phyloP scores from a whole-genome alignment of 1,140 invertebrate species.

The Ceratina japonica region DNA sequence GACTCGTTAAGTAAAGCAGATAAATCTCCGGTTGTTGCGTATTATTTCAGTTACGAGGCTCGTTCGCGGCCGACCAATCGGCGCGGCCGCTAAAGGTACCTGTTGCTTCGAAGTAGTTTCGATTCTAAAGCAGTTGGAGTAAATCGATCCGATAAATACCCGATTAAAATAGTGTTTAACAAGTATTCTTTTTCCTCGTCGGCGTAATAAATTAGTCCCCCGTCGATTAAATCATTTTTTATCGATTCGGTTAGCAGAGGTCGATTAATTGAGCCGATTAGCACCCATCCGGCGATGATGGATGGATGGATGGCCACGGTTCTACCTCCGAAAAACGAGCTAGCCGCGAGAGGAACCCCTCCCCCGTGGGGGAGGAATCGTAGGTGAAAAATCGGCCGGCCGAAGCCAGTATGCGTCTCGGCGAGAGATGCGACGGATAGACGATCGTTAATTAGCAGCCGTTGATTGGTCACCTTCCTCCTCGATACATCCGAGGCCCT shows the following conservation, averaged over 20 bases:
- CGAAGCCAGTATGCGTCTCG: constrained; percentile 1
- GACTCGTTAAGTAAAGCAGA: constrained; percentile 10
- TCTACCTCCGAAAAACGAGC: not conserved
- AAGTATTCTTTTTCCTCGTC: too few relatives aligned
- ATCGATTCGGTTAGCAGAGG: not conserved
- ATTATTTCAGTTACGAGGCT: not conserved
- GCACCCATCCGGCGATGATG: not conserved
- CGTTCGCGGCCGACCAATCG: not conserved
- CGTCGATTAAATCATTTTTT: not conserved
- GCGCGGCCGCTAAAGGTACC: not conserved
- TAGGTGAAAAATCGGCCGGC: constrained; percentile 2
- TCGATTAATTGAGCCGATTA: not conserved
- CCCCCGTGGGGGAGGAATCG: not conserved
- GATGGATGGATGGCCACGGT: not conserved
- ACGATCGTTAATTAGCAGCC: constrained; percentile 63
- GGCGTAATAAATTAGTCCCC: too few relatives aligned
- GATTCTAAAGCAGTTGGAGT: too few relatives aligned
- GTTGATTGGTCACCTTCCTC: constrained; percentile 70
- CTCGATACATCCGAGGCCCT: constrained; percentile 28
- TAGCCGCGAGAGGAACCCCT: too few relatives aligned
- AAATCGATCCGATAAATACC: too few relatives aligned
- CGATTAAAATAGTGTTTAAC: too few relatives aligned
- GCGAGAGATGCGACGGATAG: constrained; percentile 35
- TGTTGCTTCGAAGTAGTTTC: constrained; percentile 4
- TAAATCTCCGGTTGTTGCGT: not conserved